These are phyloP conservation scores for Xestoiulus laeticollis DNA, from an alignment of 2,888 invertebrate genomes.

Conservation along the genomic window DNA sequence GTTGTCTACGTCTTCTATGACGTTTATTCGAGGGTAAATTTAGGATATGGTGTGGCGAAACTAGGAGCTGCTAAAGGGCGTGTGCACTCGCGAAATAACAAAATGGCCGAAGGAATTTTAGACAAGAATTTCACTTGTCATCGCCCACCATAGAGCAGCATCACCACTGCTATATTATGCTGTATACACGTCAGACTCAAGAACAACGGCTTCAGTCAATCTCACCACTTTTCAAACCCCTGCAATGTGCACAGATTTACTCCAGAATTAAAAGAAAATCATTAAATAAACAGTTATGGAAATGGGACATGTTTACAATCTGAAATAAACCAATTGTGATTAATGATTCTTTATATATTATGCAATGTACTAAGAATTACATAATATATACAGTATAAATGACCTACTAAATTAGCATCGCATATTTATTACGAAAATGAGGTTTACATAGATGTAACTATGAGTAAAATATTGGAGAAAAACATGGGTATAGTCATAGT, in stretches of 20 bases:
- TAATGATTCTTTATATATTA: too few relatives aligned
- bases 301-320: too few relatives aligned
- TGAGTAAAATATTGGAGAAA: too few relatives aligned
- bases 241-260: neutral
- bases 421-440: too few relatives aligned
- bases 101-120: constrained; percentile 18
- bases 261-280: neutral
- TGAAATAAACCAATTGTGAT: too few relatives aligned
- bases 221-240: neutral
- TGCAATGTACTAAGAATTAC: too few relatives aligned
- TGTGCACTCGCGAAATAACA: constrained; percentile 7
- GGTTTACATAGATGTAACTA: too few relatives aligned
- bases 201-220: neutral
- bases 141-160: neutral
- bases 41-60: neutral
- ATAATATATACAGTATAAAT: too few relatives aligned
- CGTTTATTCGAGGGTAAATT: neutral
- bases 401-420: too few relatives aligned
- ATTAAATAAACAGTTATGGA: too few relatives aligned
- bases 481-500: too few relatives aligned
- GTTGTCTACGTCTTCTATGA: neutral
- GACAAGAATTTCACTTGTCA: neutral
- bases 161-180: neutral
- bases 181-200: neutral
- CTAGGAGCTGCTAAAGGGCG: neutral